These are phyloP conservation scores for Andrena bucephala DNA, from an alignment of 2,888 invertebrate genomes.

Conservation along the genomic window DNA sequence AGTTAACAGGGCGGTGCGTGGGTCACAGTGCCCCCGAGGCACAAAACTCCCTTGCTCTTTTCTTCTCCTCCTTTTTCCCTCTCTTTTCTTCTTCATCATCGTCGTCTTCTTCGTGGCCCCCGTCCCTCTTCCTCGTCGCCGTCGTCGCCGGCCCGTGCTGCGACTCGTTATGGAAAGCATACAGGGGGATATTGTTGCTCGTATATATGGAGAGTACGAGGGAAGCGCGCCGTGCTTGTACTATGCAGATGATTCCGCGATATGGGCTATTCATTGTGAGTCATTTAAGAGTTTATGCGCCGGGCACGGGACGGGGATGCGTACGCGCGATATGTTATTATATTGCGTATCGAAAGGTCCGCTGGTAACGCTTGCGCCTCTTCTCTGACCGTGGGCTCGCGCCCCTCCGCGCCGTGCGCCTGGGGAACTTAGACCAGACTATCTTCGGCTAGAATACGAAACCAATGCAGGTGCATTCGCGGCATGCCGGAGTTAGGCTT, in stretches of 20 bases:
- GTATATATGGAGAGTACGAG: slow-evolving; percentile 77
- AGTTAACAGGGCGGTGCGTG: slow-evolving; percentile 82
- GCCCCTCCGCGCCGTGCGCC: slow-evolving; percentile 36
- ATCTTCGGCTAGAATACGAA: slow-evolving; percentile 21
- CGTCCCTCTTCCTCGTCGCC: slow-evolving; percentile 49
- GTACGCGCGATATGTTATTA: slow-evolving; percentile 75
- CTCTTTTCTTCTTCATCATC: slow-evolving; percentile 8
- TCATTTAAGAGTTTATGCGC: slow-evolving; percentile 80
- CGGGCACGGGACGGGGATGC: slow-evolving; percentile 64
- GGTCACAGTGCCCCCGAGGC: slow-evolving; percentile 81
- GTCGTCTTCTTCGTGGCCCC: slow-evolving; percentile 1
- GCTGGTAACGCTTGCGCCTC: slow-evolving; percentile 46
- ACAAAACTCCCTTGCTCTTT: slow-evolving; percentile 47
- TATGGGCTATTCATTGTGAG: slow-evolving; percentile 82
- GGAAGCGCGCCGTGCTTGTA: slow-evolving; percentile 78
- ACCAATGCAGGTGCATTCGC: slow-evolving; percentile 33
- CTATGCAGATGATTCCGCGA: slow-evolving; percentile 83
- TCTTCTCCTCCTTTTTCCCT: slow-evolving; percentile 27
- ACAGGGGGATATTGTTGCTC: slow-evolving; percentile 79
- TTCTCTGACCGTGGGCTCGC: slow-evolving; percentile 20
- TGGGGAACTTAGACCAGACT: neutral
- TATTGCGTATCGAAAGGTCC: slow-evolving; percentile 77
- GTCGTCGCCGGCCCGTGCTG: slow-evolving; percentile 51
- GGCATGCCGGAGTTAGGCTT: neutral
- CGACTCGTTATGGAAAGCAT: slow-evolving; percentile 81